These are phyloP conservation scores for Menidia menidia DNA, from an alignment of 2,797 vertebrate genomes.

Conservation along the genomic window DNA sequence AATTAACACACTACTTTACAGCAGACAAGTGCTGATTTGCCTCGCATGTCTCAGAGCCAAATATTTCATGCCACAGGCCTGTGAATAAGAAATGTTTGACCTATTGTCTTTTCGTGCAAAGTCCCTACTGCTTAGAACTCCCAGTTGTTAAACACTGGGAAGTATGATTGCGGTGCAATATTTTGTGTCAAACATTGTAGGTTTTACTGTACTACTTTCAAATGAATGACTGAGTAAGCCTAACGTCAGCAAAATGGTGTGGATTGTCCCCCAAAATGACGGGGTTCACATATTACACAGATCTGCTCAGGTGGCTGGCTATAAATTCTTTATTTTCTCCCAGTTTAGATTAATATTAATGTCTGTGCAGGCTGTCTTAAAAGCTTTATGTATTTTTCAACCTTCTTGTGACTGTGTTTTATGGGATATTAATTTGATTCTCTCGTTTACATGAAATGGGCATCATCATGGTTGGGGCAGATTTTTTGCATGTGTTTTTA, in stretches of 20 bases:
- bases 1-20: slow-evolving; percentile 45
- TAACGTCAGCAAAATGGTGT: slow-evolving; percentile 24
- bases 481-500: slow-evolving; percentile 34
- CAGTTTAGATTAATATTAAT: slow-evolving; percentile 78
- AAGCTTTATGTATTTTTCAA: slow-evolving; percentile 81
- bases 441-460: slow-evolving; percentile 47
- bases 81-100: slow-evolving; percentile 36
- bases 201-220: slow-evolving; percentile 3
- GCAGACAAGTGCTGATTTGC: slow-evolving; percentile 20
- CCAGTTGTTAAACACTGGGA: slow-evolving; percentile 7
- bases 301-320: slow-evolving; percentile 52
- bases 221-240: slow-evolving; percentile 10
- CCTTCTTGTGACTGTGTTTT: slow-evolving; percentile 34
- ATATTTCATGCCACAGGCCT: slow-evolving; percentile 38
- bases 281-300: slow-evolving; percentile 33
- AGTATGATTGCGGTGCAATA: background rate
- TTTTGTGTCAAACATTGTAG: slow-evolving; percentile 11
- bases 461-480: slow-evolving; percentile 18
- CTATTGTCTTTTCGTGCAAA: slow-evolving; percentile 18
- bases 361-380: slow-evolving; percentile 63
- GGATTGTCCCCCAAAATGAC: slow-evolving; percentile 32
- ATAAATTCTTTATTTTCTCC: slow-evolving; percentile 57
- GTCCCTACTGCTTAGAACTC: slow-evolving; percentile 9
- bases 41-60: slow-evolving; percentile 13
- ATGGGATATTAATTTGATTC: slow-evolving; percentile 43